These are phyloP conservation scores for Diarsia brunnea DNA, from an alignment of 2,888 invertebrate genomes.

Conservation along the genomic window DNA sequence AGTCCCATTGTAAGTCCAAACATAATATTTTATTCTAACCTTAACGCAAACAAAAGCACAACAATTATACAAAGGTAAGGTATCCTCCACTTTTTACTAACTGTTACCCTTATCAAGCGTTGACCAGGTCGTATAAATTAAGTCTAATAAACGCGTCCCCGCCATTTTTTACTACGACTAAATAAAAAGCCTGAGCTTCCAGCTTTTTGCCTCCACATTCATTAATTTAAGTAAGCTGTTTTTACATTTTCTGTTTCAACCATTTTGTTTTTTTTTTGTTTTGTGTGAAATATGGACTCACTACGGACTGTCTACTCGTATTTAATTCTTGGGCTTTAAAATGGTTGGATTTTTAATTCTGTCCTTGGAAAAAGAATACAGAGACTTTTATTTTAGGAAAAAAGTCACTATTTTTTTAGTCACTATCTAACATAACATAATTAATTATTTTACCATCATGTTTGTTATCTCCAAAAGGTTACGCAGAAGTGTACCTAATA, in stretches of 20 bases:
- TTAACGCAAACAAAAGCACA: slow-evolving; percentile 1
- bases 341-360: not conserved
- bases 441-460: too few relatives aligned
- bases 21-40: not conserved
- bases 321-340: slow-evolving; percentile 7
- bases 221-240: slow-evolving; percentile 48
- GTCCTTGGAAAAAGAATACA: not conserved
- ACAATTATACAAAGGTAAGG: slow-evolving; percentile 7
- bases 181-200: slow-evolving; percentile 27
- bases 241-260: slow-evolving; percentile 27
- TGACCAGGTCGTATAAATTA: slow-evolving; percentile 53
- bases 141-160: slow-evolving; percentile 12
- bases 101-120: slow-evolving; percentile 31
- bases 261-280: slow-evolving; percentile 32
- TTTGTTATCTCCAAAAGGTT: too few relatives aligned
- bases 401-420: too few relatives aligned
- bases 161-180: slow-evolving; percentile 14
- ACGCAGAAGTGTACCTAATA: too few relatives aligned
- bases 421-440: too few relatives aligned
- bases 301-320: not conserved
- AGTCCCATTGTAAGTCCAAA: not conserved
- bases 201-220: slow-evolving; percentile 35
- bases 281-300: slow-evolving; percentile 13
- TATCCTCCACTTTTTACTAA: slow-evolving; percentile 11
- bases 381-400: too few relatives aligned